Conservation (phyloP, 2,113 vertebrate species). For the Tympanuchus pallidicinctus region DNA sequence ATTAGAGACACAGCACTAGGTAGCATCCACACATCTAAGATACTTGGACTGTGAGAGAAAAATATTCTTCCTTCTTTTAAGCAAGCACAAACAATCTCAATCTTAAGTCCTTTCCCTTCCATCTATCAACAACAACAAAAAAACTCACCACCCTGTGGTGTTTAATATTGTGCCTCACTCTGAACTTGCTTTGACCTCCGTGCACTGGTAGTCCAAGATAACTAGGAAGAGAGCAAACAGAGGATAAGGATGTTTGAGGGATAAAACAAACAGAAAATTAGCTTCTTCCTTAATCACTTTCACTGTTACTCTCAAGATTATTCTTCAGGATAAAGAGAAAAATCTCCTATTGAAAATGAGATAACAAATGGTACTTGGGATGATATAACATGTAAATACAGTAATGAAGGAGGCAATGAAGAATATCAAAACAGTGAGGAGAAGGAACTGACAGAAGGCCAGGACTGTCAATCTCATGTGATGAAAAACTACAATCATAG, state of each 20-base stretch:
- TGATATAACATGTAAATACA: background rate
- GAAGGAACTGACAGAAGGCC: background rate
- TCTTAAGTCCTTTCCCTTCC: background rate
- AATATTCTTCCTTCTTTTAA: background rate
- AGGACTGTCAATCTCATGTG: background rate
- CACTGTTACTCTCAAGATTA: background rate
- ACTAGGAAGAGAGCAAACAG: background rate
- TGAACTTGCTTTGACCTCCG: background rate
- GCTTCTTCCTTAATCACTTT: background rate
- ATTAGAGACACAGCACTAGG: background rate
- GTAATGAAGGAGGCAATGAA: background rate
- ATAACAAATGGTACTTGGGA: background rate
- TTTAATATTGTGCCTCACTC: background rate
- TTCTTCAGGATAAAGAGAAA: background rate
- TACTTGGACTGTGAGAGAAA: background rate
- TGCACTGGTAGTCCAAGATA: background rate
- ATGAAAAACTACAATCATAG: background rate
- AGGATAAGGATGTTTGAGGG: background rate
- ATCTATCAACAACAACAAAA: background rate
- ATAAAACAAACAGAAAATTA: background rate
- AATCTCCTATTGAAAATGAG: background rate
- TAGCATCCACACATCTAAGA: background rate
- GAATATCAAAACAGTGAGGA: rapidly evolving
- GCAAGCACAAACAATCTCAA: background rate
- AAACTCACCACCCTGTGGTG: background rate